phyloP scores from a whole-genome alignment of 2,888 invertebrate species.

The Prosapia bicincta region DNA sequence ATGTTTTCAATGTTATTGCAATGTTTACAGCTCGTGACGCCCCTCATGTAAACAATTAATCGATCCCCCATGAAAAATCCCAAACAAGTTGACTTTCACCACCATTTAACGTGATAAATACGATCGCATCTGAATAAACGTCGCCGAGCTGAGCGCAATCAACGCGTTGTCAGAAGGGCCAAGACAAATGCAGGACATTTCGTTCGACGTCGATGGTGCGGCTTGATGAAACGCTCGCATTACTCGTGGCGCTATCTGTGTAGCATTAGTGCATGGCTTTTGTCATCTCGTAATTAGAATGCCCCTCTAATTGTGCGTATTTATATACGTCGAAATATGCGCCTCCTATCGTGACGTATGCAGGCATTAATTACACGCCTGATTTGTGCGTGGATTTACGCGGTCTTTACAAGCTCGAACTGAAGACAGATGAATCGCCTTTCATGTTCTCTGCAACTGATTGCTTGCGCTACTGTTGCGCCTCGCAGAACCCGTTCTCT shows the following conservation, averaged over 20 bases:
- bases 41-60: too few relatives aligned
- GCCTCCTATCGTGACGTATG: not conserved
- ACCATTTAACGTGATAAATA: not conserved
- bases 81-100: not conserved
- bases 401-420: too few relatives aligned
- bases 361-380: not conserved
- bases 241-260: not conserved
- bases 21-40: too few relatives aligned
- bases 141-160: not conserved
- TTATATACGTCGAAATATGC: not conserved
- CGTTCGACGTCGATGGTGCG: not conserved
- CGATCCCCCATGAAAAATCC: not conserved
- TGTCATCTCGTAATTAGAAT: slow-evolving; percentile 2
- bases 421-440: too few relatives aligned
- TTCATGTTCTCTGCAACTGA: too few relatives aligned
- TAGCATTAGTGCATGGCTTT: not conserved
- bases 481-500: too few relatives aligned
- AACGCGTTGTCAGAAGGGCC: not conserved
- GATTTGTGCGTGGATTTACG: not conserved
- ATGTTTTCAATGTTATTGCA: too few relatives aligned
- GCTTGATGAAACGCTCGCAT: not conserved
- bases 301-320: not conserved
- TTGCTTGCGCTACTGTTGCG: too few relatives aligned
- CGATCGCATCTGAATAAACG: not conserved
- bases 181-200: not conserved